These are phyloP conservation scores for Tetrax tetrax DNA, from an alignment of 2,113 vertebrate species.

Conservation along the genomic window DNA sequence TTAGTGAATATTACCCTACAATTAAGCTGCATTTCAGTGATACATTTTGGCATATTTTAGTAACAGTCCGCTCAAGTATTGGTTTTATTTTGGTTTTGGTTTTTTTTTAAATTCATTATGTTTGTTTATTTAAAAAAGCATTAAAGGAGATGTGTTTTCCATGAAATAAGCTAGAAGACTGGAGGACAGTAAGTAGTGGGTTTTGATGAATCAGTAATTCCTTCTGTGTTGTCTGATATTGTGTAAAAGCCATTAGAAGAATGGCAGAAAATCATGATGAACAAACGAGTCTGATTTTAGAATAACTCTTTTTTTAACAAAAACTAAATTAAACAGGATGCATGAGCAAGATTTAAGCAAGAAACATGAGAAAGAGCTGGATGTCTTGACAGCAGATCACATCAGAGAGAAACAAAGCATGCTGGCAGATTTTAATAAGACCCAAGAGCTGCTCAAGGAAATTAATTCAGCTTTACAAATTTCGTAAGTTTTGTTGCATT, in stretches of 20 bases:
- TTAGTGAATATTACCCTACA: not conserved
- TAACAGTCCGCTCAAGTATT: not conserved
- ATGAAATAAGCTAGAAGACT: constrained; percentile 64
- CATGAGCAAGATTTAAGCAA: constrained; percentile 97
- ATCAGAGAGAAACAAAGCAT: constrained; percentile 96
- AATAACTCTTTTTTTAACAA: constrained; percentile 80
- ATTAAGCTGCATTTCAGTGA: not conserved
- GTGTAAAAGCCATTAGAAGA: constrained; percentile 46
- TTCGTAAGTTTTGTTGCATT: constrained; percentile 86
- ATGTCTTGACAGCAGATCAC: constrained; percentile 88
- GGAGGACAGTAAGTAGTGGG: constrained; percentile 51
- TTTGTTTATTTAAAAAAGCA: constrained; percentile 68
- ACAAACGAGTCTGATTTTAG: constrained; percentile 61
- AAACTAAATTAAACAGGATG: constrained; percentile 87
- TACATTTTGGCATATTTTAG: constrained; percentile 16
- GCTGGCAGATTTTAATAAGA: constrained; percentile 98
- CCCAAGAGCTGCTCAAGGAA: constrained; percentile 97
- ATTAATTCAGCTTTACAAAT: constrained; percentile 98
- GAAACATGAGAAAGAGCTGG: constrained; percentile 91
- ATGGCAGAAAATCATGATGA: constrained; percentile 65
- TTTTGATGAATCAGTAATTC: constrained; percentile 40
- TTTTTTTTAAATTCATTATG: not conserved
- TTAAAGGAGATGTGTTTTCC: constrained; percentile 78
- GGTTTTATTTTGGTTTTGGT: not conserved
- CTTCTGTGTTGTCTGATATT: constrained; percentile 25